phyloP scores from a whole-genome alignment of 1,140 invertebrate species.

The Pinna nobilis region DNA sequence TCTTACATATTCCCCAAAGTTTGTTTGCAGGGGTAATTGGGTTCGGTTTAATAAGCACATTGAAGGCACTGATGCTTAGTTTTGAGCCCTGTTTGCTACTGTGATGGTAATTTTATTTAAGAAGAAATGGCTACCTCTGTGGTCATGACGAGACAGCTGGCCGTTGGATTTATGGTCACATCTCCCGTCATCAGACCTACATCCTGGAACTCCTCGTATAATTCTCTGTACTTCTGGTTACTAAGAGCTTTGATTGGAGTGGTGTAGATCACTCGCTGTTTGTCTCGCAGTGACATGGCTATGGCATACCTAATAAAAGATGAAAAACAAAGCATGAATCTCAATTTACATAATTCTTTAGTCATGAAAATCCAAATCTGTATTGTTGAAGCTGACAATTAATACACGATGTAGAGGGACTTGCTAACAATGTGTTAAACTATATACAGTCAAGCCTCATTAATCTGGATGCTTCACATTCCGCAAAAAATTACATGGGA shows the following conservation, averaged over 20 bases:
- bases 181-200: conserved; percentile 99
- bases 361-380: not conserved
- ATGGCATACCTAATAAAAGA: conserved; percentile 79
- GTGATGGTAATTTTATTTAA: no score
- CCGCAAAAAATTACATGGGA: no score
- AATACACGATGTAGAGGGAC: no score
- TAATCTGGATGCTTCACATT: no score
- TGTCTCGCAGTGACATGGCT: conserved; percentile 82
- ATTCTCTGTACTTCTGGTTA: conserved; percentile 99
- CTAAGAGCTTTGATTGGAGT: conserved; percentile 99
- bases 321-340: not conserved
- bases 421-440: no score
- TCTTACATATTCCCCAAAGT: not conserved
- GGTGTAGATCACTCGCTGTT: conserved; percentile 98
- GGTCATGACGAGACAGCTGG: conserved; percentile 99
- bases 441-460: no score
- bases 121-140: no score
- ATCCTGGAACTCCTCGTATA: conserved; percentile 96
- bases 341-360: not conserved
- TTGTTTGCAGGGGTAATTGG: not conserved
- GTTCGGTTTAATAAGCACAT: no score
- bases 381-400: no score
- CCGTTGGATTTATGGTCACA: conserved; percentile 98
- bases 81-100: no score
- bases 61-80: no score